Evolutionary conservation across 37 sponge, comb jelly and placozoan genomes (phyloP).

Genomic region (Ianthella basta): DNA sequence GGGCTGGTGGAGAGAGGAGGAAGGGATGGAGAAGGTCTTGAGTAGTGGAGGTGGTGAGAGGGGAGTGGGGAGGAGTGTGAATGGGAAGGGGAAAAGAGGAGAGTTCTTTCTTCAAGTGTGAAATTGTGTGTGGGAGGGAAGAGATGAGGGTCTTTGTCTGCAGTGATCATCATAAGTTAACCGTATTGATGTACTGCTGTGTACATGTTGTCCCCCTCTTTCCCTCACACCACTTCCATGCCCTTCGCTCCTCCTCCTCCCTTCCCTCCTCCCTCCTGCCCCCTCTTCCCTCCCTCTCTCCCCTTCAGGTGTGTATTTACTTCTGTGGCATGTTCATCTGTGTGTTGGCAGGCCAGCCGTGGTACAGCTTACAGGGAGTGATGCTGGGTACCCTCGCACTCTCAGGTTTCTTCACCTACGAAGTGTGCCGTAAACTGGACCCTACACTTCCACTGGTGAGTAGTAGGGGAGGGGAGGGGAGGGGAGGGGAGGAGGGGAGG

Average conservation of each 20-base stretch:
- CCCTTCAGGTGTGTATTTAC: constrained; percentile 51
- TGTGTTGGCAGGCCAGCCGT: constrained; percentile 50
- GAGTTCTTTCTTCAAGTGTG: not conserved
- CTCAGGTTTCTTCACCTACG: constrained; percentile 87
- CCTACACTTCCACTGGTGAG: constrained; percentile 68
- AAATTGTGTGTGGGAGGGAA: not conserved
- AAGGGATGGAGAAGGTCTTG: not conserved
- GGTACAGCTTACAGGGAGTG: constrained; percentile 35
- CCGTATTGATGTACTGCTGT: too few relatives aligned
- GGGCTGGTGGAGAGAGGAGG: not conserved
- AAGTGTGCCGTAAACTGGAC: constrained; percentile 85
- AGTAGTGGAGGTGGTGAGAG: not conserved
- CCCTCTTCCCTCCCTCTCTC: not conserved
- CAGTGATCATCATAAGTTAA: too few relatives aligned
- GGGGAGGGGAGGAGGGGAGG: too few relatives aligned
- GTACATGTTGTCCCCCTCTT: not conserved
- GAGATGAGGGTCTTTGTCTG: too few relatives aligned
- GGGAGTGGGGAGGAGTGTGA: not conserved
- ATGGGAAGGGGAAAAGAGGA: not conserved
- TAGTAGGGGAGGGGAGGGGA: not conserved
- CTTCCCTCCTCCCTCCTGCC: too few relatives aligned
- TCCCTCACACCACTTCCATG: too few relatives aligned
- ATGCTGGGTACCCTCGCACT: constrained; percentile 63
- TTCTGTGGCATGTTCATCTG: constrained; percentile 55
- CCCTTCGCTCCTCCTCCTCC: not conserved